Percentiles rank a stretch among this genome's conserved stretches.
phyloP scores from a whole-genome alignment of 1,140 invertebrate species.

The Patella vulgata region DNA sequence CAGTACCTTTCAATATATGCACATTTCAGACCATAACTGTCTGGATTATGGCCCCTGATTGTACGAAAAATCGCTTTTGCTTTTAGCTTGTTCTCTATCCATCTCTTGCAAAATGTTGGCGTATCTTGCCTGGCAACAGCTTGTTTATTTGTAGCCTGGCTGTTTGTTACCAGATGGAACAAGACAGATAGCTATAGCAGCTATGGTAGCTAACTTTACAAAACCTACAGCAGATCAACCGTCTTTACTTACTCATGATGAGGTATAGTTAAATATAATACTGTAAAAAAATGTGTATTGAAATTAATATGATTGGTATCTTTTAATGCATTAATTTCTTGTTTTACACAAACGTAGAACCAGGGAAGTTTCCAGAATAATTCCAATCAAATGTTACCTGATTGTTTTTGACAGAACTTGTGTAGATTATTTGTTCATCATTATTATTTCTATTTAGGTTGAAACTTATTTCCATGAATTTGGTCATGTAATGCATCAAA shows the following conservation, averaged over 20 bases:
- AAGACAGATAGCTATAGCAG: slow-evolving; percentile 67
- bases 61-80: too few species aligned
- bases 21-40: too few species aligned
- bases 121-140: too few species aligned
- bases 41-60: too few species aligned
- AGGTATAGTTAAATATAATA: slow-evolving; percentile 63
- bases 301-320: background rate
- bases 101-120: too few species aligned
- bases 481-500: slow-evolving; percentile 72
- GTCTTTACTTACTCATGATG: slow-evolving; percentile 70
- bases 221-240: slow-evolving; percentile 70
- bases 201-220: slow-evolving; percentile 72
- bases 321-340: background rate
- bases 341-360: background rate
- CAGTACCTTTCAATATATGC: too few species aligned
- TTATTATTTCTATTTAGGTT: slow-evolving; percentile 56
- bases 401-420: too few species aligned
- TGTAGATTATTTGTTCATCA: too few species aligned
- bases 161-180: slow-evolving; percentile 62
- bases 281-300: background rate
- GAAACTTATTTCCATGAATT: slow-evolving; percentile 73
- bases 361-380: background rate
- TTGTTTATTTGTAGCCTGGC: slow-evolving; percentile 68
- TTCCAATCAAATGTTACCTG: background rate
- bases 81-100: too few species aligned